Conservation (phyloP, 2,113 vertebrate species). For the Cardinalis cardinalis region DNA sequence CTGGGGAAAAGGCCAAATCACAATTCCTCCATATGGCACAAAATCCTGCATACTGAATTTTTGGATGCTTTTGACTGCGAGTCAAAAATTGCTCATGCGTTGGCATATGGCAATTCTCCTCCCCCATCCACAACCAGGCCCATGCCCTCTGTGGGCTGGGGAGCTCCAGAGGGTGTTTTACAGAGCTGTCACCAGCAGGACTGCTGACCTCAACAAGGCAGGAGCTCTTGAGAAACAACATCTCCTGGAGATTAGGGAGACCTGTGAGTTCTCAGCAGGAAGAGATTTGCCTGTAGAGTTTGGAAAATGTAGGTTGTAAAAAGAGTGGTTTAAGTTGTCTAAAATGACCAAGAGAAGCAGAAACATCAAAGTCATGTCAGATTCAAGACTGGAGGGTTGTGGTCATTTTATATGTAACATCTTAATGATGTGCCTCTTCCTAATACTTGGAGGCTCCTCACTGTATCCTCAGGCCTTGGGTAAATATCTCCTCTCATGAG, state of each 20-base stretch:
- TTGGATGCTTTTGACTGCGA: not conserved
- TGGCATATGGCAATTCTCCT: conserved; percentile 10
- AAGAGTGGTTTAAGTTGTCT: not conserved
- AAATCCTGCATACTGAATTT: not conserved
- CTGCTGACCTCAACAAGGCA: not conserved
- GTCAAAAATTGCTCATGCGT: not conserved
- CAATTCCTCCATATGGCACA: conserved; percentile 5
- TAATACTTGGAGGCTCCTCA: not conserved
- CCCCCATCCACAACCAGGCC: not conserved
- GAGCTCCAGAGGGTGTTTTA: not conserved
- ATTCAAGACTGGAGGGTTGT: not conserved
- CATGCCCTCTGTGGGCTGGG: not conserved
- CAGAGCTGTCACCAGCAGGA: not conserved
- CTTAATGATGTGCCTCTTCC: not conserved
- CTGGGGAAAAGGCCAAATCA: conserved; percentile 15
- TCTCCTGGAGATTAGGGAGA: not conserved
- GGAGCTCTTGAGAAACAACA: not conserved
- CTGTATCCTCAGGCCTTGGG: not conserved
- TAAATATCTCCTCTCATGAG: not conserved
- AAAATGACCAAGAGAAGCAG: not conserved
- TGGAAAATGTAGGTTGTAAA: not conserved
- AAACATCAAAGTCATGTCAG: not conserved
- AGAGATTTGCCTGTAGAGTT: not conserved
- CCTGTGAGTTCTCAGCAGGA: not conserved
- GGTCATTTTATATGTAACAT: not conserved